phyloP scores from a whole-genome alignment of 2,113 vertebrate genomes.

The Oryctolagus cuniculus region DNA sequence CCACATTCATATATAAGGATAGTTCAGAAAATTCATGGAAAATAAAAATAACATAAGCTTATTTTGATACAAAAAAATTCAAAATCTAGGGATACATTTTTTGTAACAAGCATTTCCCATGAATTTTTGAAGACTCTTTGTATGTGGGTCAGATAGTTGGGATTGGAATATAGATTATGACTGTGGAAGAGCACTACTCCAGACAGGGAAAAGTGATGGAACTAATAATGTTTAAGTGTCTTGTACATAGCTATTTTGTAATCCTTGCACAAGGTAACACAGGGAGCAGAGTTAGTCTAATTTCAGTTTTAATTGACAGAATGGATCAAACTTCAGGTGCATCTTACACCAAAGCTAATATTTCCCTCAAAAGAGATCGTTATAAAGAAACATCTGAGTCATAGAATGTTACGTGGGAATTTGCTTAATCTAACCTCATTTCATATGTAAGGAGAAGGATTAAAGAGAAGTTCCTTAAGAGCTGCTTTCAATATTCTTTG shows the following conservation, averaged over 20 bases:
- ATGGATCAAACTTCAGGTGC: neutral
- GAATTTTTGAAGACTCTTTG: neutral
- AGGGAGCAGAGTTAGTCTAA: neutral
- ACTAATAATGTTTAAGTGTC: neutral
- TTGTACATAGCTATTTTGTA: neutral
- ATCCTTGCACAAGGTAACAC: neutral
- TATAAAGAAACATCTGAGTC: slow-evolving; percentile 21
- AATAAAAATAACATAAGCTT: no score
- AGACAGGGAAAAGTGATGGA: neutral
- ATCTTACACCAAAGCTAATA: neutral
- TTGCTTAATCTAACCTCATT: neutral
- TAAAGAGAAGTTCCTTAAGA: slow-evolving; percentile 10
- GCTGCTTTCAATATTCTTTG: neutral
- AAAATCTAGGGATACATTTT: no score
- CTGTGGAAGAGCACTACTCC: neutral
- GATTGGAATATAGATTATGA: neutral
- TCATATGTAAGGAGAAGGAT: neutral
- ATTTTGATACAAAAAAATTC: no score
- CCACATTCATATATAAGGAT: no score
- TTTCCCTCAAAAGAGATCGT: neutral
- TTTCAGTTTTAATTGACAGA: slow-evolving; percentile 39
- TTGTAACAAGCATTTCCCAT: no score
- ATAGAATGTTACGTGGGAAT: neutral
- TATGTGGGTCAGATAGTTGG: neutral
- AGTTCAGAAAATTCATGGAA: no score